Evolutionary conservation across 2,797 vertebrate species (phyloP).

Genomic region (Paguma larvata): DNA sequence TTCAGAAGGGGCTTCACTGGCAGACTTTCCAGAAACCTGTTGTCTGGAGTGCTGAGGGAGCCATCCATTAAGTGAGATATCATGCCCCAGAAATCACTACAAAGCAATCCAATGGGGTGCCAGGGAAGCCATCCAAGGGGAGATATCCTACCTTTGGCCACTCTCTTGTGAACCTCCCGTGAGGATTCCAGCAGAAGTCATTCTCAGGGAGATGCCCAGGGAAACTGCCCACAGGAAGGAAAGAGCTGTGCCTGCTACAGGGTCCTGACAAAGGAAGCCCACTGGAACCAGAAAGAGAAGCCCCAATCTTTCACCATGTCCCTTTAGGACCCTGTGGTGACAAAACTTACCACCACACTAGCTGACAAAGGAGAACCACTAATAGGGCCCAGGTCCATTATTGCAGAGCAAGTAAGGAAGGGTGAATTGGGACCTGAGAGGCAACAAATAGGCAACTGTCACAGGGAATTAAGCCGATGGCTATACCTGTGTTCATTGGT

Average conservation of each 20-base stretch:
- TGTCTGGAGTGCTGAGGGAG: neutral
- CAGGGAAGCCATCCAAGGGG: neutral
- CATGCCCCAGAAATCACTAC: neutral
- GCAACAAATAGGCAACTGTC: neutral
- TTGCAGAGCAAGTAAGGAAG: neutral
- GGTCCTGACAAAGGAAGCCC: neutral
- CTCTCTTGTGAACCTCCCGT: neutral
- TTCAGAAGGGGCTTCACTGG: neutral
- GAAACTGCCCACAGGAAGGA: neutral
- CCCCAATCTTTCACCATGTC: neutral
- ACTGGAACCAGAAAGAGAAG: neutral
- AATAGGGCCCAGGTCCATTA: neutral
- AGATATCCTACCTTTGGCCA: neutral
- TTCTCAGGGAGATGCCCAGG: neutral
- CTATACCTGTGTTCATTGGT: neutral
- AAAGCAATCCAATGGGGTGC: neutral
- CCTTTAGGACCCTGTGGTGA: neutral
- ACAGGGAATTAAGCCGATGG: neutral
- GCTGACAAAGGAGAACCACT: neutral
- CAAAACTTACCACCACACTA: neutral
- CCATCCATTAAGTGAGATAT: neutral
- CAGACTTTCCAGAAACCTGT: neutral
- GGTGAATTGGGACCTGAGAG: neutral
- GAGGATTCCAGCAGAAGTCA: neutral
- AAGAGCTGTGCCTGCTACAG: neutral